phyloP scores from a whole-genome alignment of 2,888 invertebrate genomes.

The Lasioglossum calceatum region DNA sequence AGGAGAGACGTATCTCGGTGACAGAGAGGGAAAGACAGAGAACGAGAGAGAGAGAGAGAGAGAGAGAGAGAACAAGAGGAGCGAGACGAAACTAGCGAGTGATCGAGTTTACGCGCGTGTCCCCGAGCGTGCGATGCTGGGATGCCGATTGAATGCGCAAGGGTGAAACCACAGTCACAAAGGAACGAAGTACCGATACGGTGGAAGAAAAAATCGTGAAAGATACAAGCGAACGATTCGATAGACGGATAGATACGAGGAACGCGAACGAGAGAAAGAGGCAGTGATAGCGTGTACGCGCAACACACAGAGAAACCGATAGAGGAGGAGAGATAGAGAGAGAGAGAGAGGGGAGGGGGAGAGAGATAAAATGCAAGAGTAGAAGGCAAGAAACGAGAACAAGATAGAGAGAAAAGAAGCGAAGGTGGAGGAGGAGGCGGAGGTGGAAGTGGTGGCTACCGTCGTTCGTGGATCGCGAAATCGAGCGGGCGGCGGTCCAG shows the following conservation, averaged over 20 bases:
- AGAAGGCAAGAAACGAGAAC: constrained; percentile 44
- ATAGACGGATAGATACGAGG: constrained; percentile 23
- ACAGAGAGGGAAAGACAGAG: not conserved
- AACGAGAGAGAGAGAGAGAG: constrained; percentile 21
- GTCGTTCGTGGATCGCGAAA: constrained; percentile 77
- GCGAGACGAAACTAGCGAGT: constrained; percentile 30
- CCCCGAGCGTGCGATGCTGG: constrained; percentile 22
- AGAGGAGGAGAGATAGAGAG: constrained; percentile 3
- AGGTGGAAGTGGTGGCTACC: constrained; percentile 68
- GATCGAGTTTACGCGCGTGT: constrained; percentile 28
- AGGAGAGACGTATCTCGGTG: constrained; percentile 19
- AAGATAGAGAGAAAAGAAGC: constrained; percentile 65
- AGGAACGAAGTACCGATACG: constrained; percentile 20
- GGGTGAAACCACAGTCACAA: constrained; percentile 26
- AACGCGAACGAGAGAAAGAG: not conserved
- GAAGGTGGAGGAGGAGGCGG: constrained; percentile 61
- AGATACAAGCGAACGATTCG: constrained; percentile 11
- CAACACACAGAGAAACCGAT: not conserved
- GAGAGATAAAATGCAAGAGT: constrained; percentile 18
- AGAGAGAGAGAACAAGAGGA: not conserved
- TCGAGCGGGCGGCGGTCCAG: constrained; percentile 84
- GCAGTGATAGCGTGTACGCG: constrained; percentile 3
- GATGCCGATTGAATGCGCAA: constrained; percentile 43
- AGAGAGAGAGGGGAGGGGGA: not conserved
- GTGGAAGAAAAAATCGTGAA: constrained; percentile 22